Evolutionary conservation across 1,140 invertebrate genomes (phyloP).

Genomic region (Physella acuta): DNA sequence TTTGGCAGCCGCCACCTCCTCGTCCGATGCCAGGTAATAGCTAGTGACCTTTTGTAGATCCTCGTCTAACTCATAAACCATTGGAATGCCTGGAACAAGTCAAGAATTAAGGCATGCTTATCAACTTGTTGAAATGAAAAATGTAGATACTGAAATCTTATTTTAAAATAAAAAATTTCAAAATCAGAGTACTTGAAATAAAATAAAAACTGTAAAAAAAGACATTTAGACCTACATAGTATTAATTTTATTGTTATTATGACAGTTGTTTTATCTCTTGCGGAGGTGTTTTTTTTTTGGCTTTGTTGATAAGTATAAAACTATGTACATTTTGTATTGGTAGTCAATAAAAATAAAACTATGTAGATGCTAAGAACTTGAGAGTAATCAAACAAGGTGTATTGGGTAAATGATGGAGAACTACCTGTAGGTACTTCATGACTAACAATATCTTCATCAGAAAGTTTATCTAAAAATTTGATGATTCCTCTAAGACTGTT

Average conservation of each 20-base stretch:
- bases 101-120: slow-evolving; percentile 12
- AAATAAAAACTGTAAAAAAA: neutral
- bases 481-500: slow-evolving; percentile 93
- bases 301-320: neutral
- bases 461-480: slow-evolving; percentile 90
- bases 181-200: neutral
- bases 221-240: neutral
- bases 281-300: neutral
- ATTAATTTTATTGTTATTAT: neutral
- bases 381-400: neutral
- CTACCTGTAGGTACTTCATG: slow-evolving; percentile 88
- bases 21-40: slow-evolving; percentile 89
- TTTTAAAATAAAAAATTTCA: neutral
- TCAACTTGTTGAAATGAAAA: neutral
- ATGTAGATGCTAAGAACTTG: no score
- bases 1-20: slow-evolving; percentile 90
- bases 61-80: slow-evolving; percentile 91
- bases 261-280: neutral
- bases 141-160: neutral
- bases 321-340: neutral
- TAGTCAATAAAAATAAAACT: no score
- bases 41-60: slow-evolving; percentile 86
- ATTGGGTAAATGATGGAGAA: neutral
- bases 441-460: slow-evolving; percentile 85
- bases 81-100: slow-evolving; percentile 71